phyloP scores from a whole-genome alignment of 2,113 vertebrate genomes.

The Xyliphius kryptos region DNA sequence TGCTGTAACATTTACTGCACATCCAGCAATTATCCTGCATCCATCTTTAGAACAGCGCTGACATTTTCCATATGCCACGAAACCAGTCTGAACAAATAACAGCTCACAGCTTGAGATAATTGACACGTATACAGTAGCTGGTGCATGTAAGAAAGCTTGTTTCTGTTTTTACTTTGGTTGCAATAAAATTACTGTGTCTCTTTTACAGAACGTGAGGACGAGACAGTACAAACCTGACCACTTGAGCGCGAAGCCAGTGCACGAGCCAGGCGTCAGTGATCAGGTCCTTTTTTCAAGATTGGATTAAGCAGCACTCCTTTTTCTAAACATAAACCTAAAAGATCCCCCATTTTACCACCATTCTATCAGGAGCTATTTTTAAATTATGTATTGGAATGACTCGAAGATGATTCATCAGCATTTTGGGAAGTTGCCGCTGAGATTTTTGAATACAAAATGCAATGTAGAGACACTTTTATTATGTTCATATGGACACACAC shows the following conservation, averaged over 20 bases:
- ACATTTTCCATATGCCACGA: slow-evolving; percentile 24
- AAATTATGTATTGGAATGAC: not conserved
- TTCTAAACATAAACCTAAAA: not conserved
- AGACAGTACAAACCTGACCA: not conserved
- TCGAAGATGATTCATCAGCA: not conserved
- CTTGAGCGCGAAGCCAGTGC: not conserved
- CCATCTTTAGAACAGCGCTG: slow-evolving; percentile 31
- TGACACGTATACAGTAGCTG: not conserved
- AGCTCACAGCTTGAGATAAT: not conserved
- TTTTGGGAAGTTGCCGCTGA: not conserved
- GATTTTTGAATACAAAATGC: not conserved
- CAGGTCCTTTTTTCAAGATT: not conserved
- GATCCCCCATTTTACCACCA: not conserved
- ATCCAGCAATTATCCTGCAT: slow-evolving; percentile 13
- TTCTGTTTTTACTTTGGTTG: not conserved
- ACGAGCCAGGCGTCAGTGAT: not conserved
- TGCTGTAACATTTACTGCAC: not conserved
- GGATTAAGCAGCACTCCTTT: slow-evolving; percentile 6
- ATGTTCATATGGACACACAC: no score
- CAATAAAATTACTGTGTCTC: not conserved
- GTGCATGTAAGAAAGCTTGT: not conserved
- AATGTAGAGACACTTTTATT: no score
- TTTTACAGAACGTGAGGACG: slow-evolving; percentile 32
- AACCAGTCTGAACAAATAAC: not conserved
- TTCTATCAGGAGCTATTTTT: not conserved